Evolutionary conservation across 2,888 invertebrate species (phyloP), one percentile per base, ranked within the genome.

Genomic region (Drosophila tripunctata): DNA sequence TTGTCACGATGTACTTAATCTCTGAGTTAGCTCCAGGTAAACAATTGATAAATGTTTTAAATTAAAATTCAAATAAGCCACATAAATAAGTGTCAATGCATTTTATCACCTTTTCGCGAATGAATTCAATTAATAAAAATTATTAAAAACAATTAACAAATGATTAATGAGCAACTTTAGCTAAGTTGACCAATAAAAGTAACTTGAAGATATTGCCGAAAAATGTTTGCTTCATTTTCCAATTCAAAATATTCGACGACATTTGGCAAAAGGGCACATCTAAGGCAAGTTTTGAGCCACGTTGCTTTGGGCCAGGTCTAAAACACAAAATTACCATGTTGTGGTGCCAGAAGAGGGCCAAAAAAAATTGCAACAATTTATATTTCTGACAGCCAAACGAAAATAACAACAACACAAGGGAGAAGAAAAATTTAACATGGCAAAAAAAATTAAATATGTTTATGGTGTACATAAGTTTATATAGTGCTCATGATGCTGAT

Each of bases 301-400:
- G 7, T 17, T 33, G 21, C 47, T 17, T 31, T 41, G 41, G 41
- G 51, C 31, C 21, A 14, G 45, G 19, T 8, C 38, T 45, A 12
- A 31, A 27, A 17, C 12, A 17, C 3, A 43, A 60, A 56, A 75
- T 73, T 75, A 70, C 57, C 66, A 65, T 70, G 33, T 58, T 54
- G 63, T 27, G 5, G 40, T 38, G 75, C 51, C 17, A 41, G 56
- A 77, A 69, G 70, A 74, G 69, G 64, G 70, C 30, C 58, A 56
- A 71, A 65, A 75, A 76, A 57, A 85, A 85, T 74, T 75, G 80
- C 87, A 68, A 75, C 86, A 75, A 85, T 88, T 83, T 85, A 81
- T 77, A 78, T 67, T 65, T 73, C 66, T 81, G 87, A 88, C 88
- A 83, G 87, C 68, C 68, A 73, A 75, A 64, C 77, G 77, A 84